Percentiles rank a stretch among this genome's conserved stretches.
phyloP scores from a whole-genome alignment of 2,888 invertebrate genomes.

The Melolontha melolontha region DNA sequence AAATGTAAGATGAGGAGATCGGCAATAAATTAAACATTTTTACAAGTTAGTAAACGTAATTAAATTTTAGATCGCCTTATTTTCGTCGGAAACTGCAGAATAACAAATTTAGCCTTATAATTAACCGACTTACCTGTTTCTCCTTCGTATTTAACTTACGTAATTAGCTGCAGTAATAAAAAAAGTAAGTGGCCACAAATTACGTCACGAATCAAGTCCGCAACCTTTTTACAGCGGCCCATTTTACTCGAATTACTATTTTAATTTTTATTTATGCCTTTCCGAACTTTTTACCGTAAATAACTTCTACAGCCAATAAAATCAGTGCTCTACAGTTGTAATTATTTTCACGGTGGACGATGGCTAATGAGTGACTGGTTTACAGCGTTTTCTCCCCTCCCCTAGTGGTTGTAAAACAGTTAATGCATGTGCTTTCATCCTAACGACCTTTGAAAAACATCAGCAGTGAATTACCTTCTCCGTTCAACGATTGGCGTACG shows the following conservation, averaged over 20 bases:
- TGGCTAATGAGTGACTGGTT: slow-evolving; percentile 46
- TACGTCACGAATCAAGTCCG: slow-evolving; percentile 26
- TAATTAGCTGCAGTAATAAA: slow-evolving; percentile 28
- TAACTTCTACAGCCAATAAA: slow-evolving; percentile 8
- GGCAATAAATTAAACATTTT: no score
- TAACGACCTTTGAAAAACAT: slow-evolving; percentile 46
- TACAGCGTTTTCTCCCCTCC: slow-evolving; percentile 20
- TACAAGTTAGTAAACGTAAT: no score
- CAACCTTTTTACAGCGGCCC: slow-evolving; percentile 5
- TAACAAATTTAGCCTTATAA: slow-evolving; percentile 33
- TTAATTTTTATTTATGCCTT: no score
- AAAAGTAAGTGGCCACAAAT: slow-evolving; percentile 36
- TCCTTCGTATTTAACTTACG: slow-evolving; percentile 3
- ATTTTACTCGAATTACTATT: no score
- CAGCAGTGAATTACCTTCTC: slow-evolving; percentile 10
- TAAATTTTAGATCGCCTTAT: no score
- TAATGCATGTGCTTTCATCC: slow-evolving; percentile 42
- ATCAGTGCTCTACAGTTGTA: slow-evolving; percentile 27
- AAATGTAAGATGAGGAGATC: no score
- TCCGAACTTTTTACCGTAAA: no score
- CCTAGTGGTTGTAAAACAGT: no score
- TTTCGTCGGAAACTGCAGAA: not conserved
- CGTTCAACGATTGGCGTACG: not conserved
- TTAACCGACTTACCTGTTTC: slow-evolving; percentile 30
- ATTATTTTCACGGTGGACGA: slow-evolving; percentile 44